Evolutionary conservation across 2,113 vertebrate genomes (phyloP).

Genomic region (Spheniscus mendiculus): DNA sequence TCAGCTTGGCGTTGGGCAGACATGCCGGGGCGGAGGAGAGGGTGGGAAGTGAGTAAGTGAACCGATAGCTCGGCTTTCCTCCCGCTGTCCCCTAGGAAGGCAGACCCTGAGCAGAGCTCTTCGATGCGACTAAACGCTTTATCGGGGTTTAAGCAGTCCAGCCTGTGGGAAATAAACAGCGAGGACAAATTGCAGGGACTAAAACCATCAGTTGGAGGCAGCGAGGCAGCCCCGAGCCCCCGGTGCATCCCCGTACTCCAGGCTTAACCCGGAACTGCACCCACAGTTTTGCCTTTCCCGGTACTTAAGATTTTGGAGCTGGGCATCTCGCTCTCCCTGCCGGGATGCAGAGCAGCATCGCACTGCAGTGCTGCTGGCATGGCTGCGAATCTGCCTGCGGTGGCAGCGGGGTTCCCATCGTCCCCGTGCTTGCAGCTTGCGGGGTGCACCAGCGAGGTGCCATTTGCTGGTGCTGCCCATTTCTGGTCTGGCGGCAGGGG

Average conservation of each 20-base stretch:
- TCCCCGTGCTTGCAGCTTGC: neutral
- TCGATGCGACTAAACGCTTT: neutral
- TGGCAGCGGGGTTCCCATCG: accelerated
- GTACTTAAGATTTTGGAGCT: neutral
- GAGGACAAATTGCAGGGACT: neutral
- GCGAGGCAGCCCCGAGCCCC: neutral
- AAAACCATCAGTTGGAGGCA: neutral
- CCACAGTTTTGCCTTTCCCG: neutral
- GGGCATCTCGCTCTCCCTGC: accelerated
- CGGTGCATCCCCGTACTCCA: accelerated
- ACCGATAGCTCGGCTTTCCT: neutral
- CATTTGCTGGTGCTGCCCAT: neutral
- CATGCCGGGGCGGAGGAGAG: accelerated
- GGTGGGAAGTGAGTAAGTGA: neutral
- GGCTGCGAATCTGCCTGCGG: accelerated
- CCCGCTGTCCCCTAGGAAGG: neutral
- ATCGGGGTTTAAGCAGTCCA: neutral
- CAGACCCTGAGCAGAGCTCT: neutral
- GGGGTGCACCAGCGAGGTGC: neutral
- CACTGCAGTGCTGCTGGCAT: accelerated
- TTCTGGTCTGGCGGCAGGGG: neutral
- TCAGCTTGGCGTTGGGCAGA: neutral
- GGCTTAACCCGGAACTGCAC: neutral
- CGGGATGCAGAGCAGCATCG: neutral
- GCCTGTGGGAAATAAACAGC: neutral